Conservation (phyloP, 1,140 invertebrate species). For the Calosoma granatense region DNA sequence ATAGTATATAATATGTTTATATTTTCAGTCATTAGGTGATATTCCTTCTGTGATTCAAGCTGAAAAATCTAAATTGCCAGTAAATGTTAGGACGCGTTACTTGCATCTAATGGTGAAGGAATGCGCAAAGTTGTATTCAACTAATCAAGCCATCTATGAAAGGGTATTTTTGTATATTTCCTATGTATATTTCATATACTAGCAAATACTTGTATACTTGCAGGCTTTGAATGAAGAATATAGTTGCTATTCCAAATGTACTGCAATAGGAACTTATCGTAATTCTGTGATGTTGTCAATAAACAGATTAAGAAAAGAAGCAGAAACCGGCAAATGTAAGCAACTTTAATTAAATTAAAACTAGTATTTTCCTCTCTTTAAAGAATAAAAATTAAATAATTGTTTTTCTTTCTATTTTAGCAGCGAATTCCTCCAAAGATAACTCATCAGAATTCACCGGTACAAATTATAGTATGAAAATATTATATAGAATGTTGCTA, state of each 20-base stretch:
- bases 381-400: too few species aligned
- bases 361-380: too few species aligned
- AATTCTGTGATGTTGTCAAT: constrained; percentile 72
- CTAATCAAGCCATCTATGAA: constrained; percentile 58
- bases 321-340: constrained; percentile 34
- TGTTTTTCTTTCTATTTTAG: too few species aligned
- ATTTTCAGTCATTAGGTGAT: constrained; percentile 19
- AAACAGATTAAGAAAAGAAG: constrained; percentile 61
- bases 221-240: constrained; percentile 65
- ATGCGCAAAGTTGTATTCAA: constrained; percentile 65
- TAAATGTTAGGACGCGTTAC: constrained; percentile 73
- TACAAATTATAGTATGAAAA: constrained; percentile 5
- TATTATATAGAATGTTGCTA: too few species aligned
- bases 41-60: constrained; percentile 52
- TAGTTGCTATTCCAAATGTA: constrained; percentile 64
- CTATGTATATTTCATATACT: constrained; percentile 6
- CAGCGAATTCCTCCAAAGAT: constrained; percentile 19
- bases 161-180: constrained; percentile 34
- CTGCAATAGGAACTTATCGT: constrained; percentile 70
- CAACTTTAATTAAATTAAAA: too few species aligned
- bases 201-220: constrained; percentile 20
- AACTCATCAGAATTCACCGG: neutral
- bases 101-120: constrained; percentile 81
- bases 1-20: constrained; percentile 8
- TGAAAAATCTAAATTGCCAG: constrained; percentile 69